Conservation (phyloP, 2,888 invertebrate species). For the Chrysina gloriosa region DNA sequence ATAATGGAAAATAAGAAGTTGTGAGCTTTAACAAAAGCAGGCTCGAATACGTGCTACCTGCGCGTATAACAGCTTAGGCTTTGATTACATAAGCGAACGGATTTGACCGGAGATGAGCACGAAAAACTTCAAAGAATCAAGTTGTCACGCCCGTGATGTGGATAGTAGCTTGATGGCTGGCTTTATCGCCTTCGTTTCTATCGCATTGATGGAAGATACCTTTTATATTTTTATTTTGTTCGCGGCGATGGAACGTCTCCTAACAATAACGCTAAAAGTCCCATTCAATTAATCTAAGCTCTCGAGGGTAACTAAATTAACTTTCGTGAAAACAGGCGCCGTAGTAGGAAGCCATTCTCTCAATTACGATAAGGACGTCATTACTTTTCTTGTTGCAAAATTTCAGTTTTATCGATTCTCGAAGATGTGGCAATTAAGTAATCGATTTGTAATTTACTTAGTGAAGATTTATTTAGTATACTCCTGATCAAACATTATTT, state of each 20-base stretch:
- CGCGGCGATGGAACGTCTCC: background rate
- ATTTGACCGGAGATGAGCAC: background rate
- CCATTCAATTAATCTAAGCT: background rate
- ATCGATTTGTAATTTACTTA: no score
- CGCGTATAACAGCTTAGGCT: background rate
- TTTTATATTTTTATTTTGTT: background rate
- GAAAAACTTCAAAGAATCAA: conserved; percentile 18
- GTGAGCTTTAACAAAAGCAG: no score
- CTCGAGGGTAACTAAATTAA: background rate
- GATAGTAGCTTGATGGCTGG: conserved; percentile 1
- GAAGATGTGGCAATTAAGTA: no score
- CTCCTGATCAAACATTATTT: no score
- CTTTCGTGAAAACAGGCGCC: background rate
- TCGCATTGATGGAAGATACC: background rate
- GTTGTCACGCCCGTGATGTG: background rate
- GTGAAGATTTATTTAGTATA: no score
- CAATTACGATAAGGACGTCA: no score
- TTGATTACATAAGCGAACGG: background rate
- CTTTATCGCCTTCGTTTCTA: background rate
- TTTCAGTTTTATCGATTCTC: no score
- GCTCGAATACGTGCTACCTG: background rate
- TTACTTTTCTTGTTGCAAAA: no score
- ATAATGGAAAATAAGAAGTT: no score
- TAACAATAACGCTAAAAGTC: background rate
- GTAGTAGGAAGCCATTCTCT: background rate